Evolutionary conservation across 2,113 vertebrate genomes (phyloP), one percentile per base, ranked within the genome.

Genomic region (Machaerirhynchus nigripectus): DNA sequence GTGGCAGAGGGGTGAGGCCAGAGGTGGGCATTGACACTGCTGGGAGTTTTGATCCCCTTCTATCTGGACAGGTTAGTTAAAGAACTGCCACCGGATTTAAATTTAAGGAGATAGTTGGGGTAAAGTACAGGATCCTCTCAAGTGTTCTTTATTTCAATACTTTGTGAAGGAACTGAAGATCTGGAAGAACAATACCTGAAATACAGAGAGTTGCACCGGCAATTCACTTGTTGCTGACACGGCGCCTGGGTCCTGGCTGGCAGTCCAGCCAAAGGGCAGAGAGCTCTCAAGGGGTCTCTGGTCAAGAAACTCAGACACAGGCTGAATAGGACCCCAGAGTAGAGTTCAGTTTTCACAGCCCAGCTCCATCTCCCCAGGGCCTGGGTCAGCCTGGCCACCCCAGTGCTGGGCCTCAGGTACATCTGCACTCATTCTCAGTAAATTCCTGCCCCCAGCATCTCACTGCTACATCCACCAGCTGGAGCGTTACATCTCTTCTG

Each of bases 161-260:
- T 74, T 63, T n/a, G 17, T 56, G 78, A 47, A 27, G 26, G 31
- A 95, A 31, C 44, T n/a, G 15, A 49, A 33, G 27, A 52, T 39
- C 22, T 50, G 42, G 64, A 71, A 82, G 18, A 70, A 19, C 4
- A 71, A 19, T 7, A 42, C 18, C 31, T 56, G 55, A 67, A 87
- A 40, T 11, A 21, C 8, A 56, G 61, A 4, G 9, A 28, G 16
- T 4, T 76, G 42, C 17, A 37, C 16, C 28, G 80, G 55, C 35
- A 40, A 35, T 17, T 59, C 55, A 6, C 69, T 64, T 5, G 3
- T 31, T 3, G 2, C n/a, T 61, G 74, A 8, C 0, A 0, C 3
- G 11, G 37, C 49, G n/a, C 31, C 63, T 39, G 19, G 49, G 16
- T 65, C 46, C 37, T 53, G 53, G 35, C 28, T 86, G 50, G 61